A percentile compares a stretch with the other conserved stretches of the same genome.
These are phyloP conservation scores for Neolamprologus kungweensis DNA, from an alignment of 2,113 vertebrate genomes.

Conservation along the genomic window DNA sequence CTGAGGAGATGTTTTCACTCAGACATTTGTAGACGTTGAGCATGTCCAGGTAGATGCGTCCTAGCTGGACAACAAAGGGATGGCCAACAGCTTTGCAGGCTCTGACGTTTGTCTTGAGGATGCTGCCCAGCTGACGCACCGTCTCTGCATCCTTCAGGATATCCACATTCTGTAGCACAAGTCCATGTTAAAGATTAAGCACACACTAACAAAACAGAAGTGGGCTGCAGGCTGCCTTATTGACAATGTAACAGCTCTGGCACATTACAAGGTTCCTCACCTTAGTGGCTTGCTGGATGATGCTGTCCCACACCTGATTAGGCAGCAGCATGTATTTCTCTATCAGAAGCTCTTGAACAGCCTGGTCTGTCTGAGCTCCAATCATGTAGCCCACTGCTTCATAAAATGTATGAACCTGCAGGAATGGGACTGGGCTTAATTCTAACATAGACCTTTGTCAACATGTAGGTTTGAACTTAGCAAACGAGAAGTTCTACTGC, in stretches of 20 bases:
- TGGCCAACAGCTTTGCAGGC: slow-evolving; percentile 97
- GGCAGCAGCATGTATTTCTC: slow-evolving; percentile 99
- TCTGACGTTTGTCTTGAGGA: slow-evolving; percentile 96
- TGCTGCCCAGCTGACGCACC: slow-evolving; percentile 96
- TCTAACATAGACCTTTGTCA: not conserved
- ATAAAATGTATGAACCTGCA: slow-evolving; percentile 95
- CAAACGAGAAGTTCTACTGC: not conserved
- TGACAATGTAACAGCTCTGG: not conserved
- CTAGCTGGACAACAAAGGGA: slow-evolving; percentile 96
- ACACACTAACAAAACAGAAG: not conserved
- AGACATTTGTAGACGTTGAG: slow-evolving; percentile 99
- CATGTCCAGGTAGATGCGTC: slow-evolving; percentile 99
- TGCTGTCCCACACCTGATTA: slow-evolving; percentile 99
- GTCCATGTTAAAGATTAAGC: not conserved
- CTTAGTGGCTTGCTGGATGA: slow-evolving; percentile 99
- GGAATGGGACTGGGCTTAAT: not conserved
- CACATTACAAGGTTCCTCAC: slow-evolving; percentile 46
- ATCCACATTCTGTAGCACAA: slow-evolving; percentile 85
- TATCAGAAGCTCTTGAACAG: slow-evolving; percentile 95
- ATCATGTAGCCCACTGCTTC: slow-evolving; percentile 99
- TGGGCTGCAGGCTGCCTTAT: not conserved
- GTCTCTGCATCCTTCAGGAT: slow-evolving; percentile 98
- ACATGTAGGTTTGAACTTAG: not conserved
- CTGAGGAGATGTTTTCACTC: slow-evolving; percentile 99
- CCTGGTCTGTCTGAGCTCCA: slow-evolving; percentile 95